Evolutionary conservation across 2,113 vertebrate genomes (phyloP).

Genomic region (Martes martes): DNA sequence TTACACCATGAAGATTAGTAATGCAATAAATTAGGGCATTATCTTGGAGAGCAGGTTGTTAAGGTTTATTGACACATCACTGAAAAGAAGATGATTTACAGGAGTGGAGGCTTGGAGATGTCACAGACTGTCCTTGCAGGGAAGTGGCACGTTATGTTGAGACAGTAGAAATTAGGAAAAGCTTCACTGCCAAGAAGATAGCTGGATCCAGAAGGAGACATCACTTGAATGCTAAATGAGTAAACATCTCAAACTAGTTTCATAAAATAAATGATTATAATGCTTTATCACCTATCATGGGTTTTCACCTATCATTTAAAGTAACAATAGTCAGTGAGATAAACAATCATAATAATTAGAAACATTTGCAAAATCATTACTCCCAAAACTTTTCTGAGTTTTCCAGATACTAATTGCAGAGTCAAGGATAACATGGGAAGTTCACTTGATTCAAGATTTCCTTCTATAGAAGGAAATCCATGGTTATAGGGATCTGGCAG

Average conservation of each 20-base stretch:
- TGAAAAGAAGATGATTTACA: neutral
- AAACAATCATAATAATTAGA: neutral
- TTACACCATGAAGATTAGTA: neutral
- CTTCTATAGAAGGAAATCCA: neutral
- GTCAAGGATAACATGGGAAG: neutral
- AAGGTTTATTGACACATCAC: neutral
- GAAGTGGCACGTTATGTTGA: neutral
- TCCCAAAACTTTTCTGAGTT: neutral
- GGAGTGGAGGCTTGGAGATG: neutral
- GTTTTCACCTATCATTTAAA: neutral
- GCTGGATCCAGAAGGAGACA: neutral
- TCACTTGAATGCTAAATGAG: neutral
- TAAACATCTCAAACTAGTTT: constrained; percentile 6
- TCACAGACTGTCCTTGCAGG: neutral
- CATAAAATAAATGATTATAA: neutral
- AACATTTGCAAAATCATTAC: neutral
- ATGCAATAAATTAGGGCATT: neutral
- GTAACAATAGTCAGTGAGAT: neutral
- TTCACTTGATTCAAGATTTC: neutral
- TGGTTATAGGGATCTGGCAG: neutral
- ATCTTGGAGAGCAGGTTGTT: neutral
- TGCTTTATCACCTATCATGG: neutral
- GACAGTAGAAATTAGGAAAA: neutral
- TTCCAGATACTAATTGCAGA: neutral
- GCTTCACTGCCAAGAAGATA: neutral